Evolutionary conservation across 2,888 invertebrate genomes (phyloP), one percentile per base, ranked within the genome.

Genomic region (Petrolisthes cinctipes): DNA sequence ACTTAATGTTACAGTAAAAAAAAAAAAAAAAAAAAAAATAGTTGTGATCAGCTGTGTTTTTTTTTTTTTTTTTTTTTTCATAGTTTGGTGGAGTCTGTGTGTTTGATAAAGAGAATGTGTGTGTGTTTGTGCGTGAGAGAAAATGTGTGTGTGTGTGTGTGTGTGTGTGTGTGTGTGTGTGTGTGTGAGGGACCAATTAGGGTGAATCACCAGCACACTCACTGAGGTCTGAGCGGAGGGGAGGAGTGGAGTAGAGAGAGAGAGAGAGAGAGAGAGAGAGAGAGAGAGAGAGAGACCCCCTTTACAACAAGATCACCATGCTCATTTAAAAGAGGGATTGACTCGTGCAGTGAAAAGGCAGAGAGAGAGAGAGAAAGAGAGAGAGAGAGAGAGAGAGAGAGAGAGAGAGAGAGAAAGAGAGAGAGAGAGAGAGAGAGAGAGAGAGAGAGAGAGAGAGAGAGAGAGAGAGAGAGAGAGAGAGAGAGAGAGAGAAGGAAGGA

Each of bases 391-490:
- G 73, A 54, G 68, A 68, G 75, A 17, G 78, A 83, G 80, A 83
- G 61, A 71, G 85, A 78, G 71, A 57, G 61, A 81, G 61, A 78
- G 71, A 78, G 78, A 57, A 20, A 78, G 75, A 84, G 84, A 54
- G 84, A 84, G 85, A 79, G 66, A 66, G 20, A 86, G 81, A 78
- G 78, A n/a, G n/a, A 56, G 54, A 80, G 51, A 51, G 51, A 20
- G 76, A 76, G 76, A 37, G 7, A 76, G n/a, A 51, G 51, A 7
- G 9, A 37, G 76, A 9, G 51, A 9, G 51, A 76, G 51, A 76
- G 76, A 37, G 54, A 53, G 73, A n/a, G 54, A 17, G 73, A n/a
- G 68, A 14, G 73, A 14, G 73, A 76, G 11, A 11, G 71, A 37
- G 6, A 53, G 17, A 17, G 5, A 61, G 7, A 53, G 37, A 20